phyloP scores from a whole-genome alignment of 2,113 vertebrate species.

The Tylochromis polylepis region DNA sequence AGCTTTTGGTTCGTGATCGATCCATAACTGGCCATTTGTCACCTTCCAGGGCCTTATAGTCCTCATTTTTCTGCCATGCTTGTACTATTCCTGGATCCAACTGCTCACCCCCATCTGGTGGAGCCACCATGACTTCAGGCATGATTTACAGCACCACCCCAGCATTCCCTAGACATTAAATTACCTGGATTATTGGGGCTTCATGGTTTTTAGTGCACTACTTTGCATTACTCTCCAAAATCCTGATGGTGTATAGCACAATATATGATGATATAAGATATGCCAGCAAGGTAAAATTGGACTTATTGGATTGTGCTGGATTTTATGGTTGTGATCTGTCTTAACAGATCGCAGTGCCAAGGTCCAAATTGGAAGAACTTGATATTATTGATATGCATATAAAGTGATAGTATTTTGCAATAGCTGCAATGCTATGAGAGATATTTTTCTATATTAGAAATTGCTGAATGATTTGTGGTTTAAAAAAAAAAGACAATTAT shows the following conservation, averaged over 20 bases:
- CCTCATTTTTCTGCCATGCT: slow-evolving; percentile 48
- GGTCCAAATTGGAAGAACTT: slow-evolving; percentile 49
- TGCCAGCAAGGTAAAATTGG: slow-evolving; percentile 57
- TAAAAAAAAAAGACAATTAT: not conserved
- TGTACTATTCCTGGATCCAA: slow-evolving; percentile 66
- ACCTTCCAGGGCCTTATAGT: slow-evolving; percentile 30
- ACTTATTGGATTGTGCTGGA: slow-evolving; percentile 50
- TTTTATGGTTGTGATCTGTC: slow-evolving; percentile 61
- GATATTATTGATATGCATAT: slow-evolving; percentile 55
- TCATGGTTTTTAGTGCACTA: slow-evolving; percentile 65
- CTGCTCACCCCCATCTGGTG: slow-evolving; percentile 61
- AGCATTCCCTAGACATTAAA: slow-evolving; percentile 64
- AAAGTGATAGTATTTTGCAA: slow-evolving; percentile 18
- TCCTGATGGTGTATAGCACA: slow-evolving; percentile 36
- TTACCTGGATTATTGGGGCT: slow-evolving; percentile 70
- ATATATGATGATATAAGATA: slow-evolving; percentile 61
- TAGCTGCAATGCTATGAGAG: slow-evolving; percentile 5
- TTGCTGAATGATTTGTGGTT: not conserved
- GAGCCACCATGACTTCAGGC: slow-evolving; percentile 51
- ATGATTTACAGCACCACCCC: slow-evolving; percentile 69
- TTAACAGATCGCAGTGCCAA: slow-evolving; percentile 43
- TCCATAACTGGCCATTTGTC: slow-evolving; percentile 56
- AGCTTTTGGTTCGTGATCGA: slow-evolving; percentile 39
- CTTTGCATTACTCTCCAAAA: slow-evolving; percentile 59
- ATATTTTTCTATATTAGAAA: slow-evolving; percentile 4